Conservation (phyloP, 2,888 invertebrate species). For the Therioaphis trifolii region DNA sequence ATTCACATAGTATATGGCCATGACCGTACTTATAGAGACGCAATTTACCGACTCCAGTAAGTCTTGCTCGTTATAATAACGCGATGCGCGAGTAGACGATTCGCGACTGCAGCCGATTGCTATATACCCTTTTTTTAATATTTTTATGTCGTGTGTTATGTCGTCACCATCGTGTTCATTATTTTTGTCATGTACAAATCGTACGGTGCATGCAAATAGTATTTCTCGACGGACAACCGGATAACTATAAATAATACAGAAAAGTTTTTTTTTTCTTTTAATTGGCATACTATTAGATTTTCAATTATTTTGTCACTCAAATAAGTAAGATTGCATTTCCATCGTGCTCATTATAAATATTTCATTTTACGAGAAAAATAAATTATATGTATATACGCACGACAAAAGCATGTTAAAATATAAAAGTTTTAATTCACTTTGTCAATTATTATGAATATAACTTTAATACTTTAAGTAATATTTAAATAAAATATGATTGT, state of each 20-base stretch:
- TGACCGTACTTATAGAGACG: too few relatives aligned
- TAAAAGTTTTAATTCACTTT: conserved; percentile 36
- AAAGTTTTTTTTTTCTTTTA: conserved; percentile 17
- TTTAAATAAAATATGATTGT: conserved; percentile 4
- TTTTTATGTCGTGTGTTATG: too few relatives aligned
- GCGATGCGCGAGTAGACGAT: too few relatives aligned
- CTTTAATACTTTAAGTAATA: not conserved
- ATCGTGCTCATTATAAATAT: conserved; percentile 13
- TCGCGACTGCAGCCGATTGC: too few relatives aligned
- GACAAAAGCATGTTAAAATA: not conserved
- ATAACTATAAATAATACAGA: not conserved
- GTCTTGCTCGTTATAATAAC: too few relatives aligned
- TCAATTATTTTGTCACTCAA: conserved; percentile 19
- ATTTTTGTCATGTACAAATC: too few relatives aligned
- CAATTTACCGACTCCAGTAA: too few relatives aligned
- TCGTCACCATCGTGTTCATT: too few relatives aligned
- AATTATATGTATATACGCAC: not conserved
- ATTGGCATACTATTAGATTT: conserved; percentile 35
- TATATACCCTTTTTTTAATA: too few relatives aligned
- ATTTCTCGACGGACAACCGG: too few relatives aligned
- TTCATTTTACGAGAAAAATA: not conserved
- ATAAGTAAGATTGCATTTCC: conserved; percentile 4
- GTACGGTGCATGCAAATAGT: too few relatives aligned
- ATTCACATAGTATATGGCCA: too few relatives aligned
- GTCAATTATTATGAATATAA: conserved; percentile 6